A percentile compares a stretch with the other conserved stretches of the same genome.
phyloP scores from a whole-genome alignment of 2,797 vertebrate genomes.

The Bucorvus abyssinicus region DNA sequence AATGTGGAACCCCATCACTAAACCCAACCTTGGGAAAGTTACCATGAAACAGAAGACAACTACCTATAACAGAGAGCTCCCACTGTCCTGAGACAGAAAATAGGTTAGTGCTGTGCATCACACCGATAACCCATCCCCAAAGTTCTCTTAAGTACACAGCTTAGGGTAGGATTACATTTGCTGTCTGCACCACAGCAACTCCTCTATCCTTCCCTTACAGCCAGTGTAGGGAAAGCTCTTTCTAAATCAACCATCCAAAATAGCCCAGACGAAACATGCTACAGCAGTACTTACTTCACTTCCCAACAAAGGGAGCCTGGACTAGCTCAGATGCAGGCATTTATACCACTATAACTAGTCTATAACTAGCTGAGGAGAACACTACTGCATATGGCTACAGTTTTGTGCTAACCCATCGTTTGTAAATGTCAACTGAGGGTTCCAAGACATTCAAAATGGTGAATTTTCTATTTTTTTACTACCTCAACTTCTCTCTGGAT shows the following conservation, averaged over 20 bases:
- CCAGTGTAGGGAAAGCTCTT: background rate
- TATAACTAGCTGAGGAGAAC: background rate
- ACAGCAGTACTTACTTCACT: background rate
- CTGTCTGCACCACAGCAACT: background rate
- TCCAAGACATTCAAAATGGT: background rate
- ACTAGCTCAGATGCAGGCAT: background rate
- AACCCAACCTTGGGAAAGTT: background rate
- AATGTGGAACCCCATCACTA: background rate
- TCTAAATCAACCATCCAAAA: background rate
- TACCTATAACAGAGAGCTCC: background rate
- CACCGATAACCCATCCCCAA: background rate
- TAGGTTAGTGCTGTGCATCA: background rate
- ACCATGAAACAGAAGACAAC: background rate
- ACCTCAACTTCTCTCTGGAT: conserved; percentile 83
- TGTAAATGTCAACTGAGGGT: background rate
- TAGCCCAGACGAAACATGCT: background rate
- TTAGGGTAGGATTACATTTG: background rate
- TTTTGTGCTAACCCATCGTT: background rate
- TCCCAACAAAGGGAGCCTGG: background rate
- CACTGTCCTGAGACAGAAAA: background rate
- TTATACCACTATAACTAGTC: background rate
- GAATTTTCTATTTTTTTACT: background rate
- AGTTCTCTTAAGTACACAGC: background rate
- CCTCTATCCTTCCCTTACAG: background rate
- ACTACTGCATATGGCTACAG: background rate